These are phyloP conservation scores for Aurelia sp. DNA, from an alignment of 30 jellyfish, hydroid and myxozoan species.

Conservation along the genomic window DNA sequence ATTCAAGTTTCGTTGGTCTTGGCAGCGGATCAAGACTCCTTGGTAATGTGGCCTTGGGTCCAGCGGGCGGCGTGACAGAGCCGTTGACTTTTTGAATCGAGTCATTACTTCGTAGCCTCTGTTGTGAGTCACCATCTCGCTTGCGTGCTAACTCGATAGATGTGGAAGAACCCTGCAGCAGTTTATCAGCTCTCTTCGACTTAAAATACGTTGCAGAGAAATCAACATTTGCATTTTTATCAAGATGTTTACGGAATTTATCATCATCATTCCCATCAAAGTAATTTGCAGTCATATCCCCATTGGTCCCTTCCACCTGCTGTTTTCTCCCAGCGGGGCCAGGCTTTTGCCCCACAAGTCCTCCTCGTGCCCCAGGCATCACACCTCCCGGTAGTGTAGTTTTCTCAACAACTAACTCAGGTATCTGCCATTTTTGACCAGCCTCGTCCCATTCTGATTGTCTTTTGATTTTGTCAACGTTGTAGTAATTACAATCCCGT, in stretches of 20 bases:
- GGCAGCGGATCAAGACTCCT: constrained; percentile 69
- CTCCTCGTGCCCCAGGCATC: constrained; percentile 68
- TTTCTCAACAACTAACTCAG: constrained; percentile 85
- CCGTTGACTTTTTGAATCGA: constrained; percentile 27
- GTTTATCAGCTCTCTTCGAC: constrained; percentile 91
- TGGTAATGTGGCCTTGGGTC: constrained; percentile 54
- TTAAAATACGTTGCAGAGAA: constrained; percentile 76
- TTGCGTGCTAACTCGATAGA: constrained; percentile 57
- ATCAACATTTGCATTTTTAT: constrained; percentile 73
- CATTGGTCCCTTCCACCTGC: constrained; percentile 2
- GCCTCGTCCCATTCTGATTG: constrained; percentile 90
- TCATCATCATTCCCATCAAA: constrained; percentile 72
- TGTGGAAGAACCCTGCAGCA: constrained; percentile 81
- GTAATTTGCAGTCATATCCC: constrained; percentile 67
- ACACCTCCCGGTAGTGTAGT: constrained; percentile 87
- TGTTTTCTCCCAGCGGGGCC: constrained; percentile 5
- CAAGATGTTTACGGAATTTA: constrained; percentile 68
- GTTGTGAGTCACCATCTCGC: constrained; percentile 58
- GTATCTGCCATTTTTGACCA: constrained; percentile 81
- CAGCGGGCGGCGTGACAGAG: constrained; percentile 44
- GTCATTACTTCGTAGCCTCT: constrained; percentile 30
- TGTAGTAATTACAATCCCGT: constrained; percentile 94
- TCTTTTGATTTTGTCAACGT: constrained; percentile 74
- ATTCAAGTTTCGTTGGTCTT: constrained; percentile 88
- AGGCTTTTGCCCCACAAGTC: constrained; percentile 72